Conservation (phyloP, 2,888 invertebrate species). For the Bombyx huttoni region DNA sequence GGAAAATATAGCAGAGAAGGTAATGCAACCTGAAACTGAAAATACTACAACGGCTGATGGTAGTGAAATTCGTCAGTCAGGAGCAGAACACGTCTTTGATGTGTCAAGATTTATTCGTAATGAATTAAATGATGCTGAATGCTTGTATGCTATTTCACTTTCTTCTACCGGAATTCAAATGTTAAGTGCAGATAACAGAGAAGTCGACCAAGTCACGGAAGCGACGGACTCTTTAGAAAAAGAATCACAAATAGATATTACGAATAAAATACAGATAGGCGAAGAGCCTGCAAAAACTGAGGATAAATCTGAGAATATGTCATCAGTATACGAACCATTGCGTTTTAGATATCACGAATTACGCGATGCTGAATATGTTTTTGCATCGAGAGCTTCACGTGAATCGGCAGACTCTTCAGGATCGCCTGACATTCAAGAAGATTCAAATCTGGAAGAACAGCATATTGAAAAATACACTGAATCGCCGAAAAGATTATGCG, state of each 20-base stretch:
- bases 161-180: not conserved
- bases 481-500: not conserved
- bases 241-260: not conserved
- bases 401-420: constrained; percentile 2
- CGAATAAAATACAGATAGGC: not conserved
- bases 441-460: not conserved
- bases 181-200: not conserved
- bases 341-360: constrained; percentile 31
- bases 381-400: constrained; percentile 8
- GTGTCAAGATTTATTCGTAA: constrained; percentile 29
- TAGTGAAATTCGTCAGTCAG: not conserved
- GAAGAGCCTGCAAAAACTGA: constrained; percentile 1
- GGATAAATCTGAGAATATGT: not conserved
- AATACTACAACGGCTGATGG: not conserved
- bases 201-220: constrained; percentile 2
- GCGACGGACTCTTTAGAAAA: not conserved
- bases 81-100: constrained; percentile 16
- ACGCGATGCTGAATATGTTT: constrained; percentile 25
- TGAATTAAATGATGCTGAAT: constrained; percentile 36
- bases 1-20: constrained; percentile 2
- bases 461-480: not conserved
- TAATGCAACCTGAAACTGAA: constrained; percentile 1
- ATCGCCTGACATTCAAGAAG: not conserved
- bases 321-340: constrained; percentile 15
- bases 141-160: constrained; percentile 16